Conservation (phyloP, 2,113 vertebrate genomes). For the Dicentrarchus labrax region DNA sequence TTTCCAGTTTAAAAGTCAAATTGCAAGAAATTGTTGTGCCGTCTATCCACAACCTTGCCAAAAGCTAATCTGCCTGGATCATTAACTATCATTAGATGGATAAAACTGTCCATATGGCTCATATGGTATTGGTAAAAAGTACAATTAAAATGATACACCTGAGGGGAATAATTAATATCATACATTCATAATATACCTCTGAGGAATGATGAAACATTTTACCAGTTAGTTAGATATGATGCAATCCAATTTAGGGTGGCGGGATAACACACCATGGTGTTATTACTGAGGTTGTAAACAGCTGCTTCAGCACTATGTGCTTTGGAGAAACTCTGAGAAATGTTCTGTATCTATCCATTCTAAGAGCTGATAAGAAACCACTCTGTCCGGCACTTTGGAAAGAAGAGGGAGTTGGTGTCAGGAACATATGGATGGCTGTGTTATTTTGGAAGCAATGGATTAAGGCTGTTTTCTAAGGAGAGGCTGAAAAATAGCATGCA, state of each 20-base stretch:
- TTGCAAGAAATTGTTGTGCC: background rate
- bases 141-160: constrained; percentile 9
- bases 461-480: background rate
- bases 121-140: background rate
- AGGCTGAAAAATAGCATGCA: background rate
- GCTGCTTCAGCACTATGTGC: constrained; percentile 9
- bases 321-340: constrained; percentile 10
- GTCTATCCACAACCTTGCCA: background rate
- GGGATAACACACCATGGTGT: background rate
- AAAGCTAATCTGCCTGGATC: background rate
- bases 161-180: background rate
- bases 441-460: background rate
- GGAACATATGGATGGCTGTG: background rate
- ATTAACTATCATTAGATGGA: background rate
- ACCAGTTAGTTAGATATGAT: constrained; percentile 2
- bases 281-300: background rate
- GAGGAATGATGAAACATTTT: constrained; percentile 1
- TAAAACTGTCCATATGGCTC: background rate
- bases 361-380: constrained; percentile 23
- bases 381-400: background rate
- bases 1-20: background rate
- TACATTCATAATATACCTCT: background rate
- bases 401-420: background rate
- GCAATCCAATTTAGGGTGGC: background rate
- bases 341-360: background rate